Conservation (phyloP, 2,797 vertebrate species). For the Decapterus maruadsi region DNA sequence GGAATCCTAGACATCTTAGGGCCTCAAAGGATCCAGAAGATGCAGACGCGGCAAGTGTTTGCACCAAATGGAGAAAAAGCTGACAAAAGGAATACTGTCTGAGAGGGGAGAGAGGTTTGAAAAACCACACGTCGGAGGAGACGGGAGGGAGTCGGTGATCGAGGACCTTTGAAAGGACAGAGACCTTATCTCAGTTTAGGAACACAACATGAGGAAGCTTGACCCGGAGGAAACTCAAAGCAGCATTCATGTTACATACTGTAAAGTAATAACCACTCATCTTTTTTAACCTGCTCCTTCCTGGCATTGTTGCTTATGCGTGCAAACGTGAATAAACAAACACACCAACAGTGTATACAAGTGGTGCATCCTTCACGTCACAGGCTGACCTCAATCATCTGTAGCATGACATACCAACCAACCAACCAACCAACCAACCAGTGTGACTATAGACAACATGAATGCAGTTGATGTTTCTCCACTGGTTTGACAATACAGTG, state of each 20-base stretch:
- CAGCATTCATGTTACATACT: background rate
- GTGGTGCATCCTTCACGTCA: slow-evolving; percentile 19
- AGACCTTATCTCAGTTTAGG: slow-evolving; percentile 41
- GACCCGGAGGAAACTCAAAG: slow-evolving; percentile 14
- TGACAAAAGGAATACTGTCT: slow-evolving; percentile 75
- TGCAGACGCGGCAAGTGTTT: slow-evolving; percentile 72
- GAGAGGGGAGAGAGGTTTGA: slow-evolving; percentile 40
- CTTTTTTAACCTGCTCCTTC: background rate
- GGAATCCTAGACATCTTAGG: slow-evolving; percentile 71
- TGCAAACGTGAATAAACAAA: slow-evolving; percentile 23
- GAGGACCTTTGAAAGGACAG: slow-evolving; percentile 52
- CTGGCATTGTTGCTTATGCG: background rate
- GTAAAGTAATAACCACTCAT: background rate
- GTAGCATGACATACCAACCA: slow-evolving; percentile 26
- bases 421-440: background rate
- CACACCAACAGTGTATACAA: background rate
- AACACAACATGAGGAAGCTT: slow-evolving; percentile 24
- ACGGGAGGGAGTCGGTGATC: slow-evolving; percentile 59
- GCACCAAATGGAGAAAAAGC: slow-evolving; percentile 45
- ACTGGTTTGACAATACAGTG: slow-evolving; percentile 55
- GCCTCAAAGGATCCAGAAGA: slow-evolving; percentile 65
- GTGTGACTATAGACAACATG: slow-evolving; percentile 41
- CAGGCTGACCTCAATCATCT: slow-evolving; percentile 16
- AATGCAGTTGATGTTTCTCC: slow-evolving; percentile 55
- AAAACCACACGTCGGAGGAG: slow-evolving; percentile 57